These are phyloP conservation scores for Thermophis baileyi DNA, from an alignment of 2,113 vertebrate species.

Conservation along the genomic window DNA sequence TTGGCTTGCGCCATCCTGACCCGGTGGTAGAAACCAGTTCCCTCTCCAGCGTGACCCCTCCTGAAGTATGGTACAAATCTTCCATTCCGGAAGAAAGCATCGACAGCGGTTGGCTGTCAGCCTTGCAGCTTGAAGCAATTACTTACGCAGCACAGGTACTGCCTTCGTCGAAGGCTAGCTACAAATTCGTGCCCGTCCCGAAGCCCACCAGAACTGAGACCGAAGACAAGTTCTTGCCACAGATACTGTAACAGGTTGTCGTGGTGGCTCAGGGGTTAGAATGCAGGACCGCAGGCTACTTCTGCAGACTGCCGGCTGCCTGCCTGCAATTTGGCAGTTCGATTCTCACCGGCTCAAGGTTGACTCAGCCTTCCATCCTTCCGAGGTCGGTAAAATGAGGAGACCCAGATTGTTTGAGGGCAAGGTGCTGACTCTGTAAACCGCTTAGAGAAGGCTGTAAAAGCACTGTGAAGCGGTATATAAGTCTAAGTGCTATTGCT, in stretches of 20 bases:
- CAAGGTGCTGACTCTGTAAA: no score
- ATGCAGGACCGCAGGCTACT: no score
- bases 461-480: no score
- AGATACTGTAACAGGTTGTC: background rate
- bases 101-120: slow-evolving; percentile 91
- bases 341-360: no score
- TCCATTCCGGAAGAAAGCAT: slow-evolving; percentile 94
- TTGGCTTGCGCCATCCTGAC: slow-evolving; percentile 92
- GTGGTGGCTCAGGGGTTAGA: no score
- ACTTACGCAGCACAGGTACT: slow-evolving; percentile 93
- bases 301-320: no score
- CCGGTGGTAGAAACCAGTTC: slow-evolving; percentile 98
- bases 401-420: no score
- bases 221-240: background rate
- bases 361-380: no score
- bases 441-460: no score
- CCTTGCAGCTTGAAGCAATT: slow-evolving; percentile 93
- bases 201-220: background rate
- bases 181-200: background rate
- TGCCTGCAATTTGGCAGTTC: no score
- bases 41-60: slow-evolving; percentile 92
- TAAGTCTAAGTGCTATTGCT: no score
- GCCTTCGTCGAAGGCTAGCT: background rate
- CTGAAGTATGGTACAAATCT: slow-evolving; percentile 94
- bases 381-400: no score